These are phyloP conservation scores for Baryphthengus martii DNA, from an alignment of 2,113 vertebrate genomes.

Conservation along the genomic window DNA sequence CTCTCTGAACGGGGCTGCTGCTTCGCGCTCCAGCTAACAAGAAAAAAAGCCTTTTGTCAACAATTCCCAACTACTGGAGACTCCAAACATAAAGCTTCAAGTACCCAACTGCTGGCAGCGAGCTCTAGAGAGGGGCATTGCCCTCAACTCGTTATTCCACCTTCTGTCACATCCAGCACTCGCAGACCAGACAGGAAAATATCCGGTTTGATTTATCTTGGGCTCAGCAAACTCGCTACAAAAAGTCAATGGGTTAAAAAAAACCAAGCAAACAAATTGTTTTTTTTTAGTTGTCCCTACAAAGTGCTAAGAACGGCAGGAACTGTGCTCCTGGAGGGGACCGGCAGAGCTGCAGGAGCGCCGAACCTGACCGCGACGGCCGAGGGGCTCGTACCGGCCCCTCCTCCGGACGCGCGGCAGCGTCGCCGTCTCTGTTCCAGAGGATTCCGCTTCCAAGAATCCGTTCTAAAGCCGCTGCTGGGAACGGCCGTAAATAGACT, in stretches of 20 bases:
- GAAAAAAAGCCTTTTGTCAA: not conserved
- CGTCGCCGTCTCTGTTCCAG: accelerated
- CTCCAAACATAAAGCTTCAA: not conserved
- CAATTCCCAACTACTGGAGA: not conserved
- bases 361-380: not conserved
- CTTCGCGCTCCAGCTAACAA: not conserved
- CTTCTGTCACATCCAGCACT: not conserved
- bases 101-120: not conserved
- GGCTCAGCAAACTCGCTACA: not conserved
- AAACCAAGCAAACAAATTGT: not conserved
- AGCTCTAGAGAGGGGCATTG: too few relatives aligned
- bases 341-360: not conserved
- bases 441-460: not conserved
- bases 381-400: not conserved
- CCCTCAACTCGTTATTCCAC: not conserved
- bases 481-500: not conserved
- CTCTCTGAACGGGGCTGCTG: not conserved
- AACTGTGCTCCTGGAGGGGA: not conserved
- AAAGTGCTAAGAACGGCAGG: not conserved
- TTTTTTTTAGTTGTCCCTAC: too few relatives aligned
- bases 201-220: not conserved
- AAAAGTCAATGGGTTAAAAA: not conserved
- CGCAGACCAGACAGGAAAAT: not conserved
- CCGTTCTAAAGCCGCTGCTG: not conserved
- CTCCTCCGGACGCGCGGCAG: not conserved